phyloP scores from a whole-genome alignment of 2,797 vertebrate genomes.

The Spinus pinus region DNA sequence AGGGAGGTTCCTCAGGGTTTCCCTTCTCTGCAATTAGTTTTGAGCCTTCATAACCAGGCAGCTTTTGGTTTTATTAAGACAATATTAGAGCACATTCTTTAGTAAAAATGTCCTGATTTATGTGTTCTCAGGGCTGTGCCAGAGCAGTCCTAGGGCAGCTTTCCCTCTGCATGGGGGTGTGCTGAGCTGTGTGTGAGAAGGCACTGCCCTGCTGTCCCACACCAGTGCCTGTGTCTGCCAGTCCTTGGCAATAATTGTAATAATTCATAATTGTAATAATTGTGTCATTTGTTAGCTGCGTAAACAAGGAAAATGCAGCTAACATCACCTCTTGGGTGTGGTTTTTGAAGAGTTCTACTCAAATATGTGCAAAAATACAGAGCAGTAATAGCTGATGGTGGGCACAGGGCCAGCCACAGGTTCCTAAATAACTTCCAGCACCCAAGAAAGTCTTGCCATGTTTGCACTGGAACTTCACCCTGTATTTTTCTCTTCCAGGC shows the following conservation, averaged over 20 bases:
- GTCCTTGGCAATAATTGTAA: not conserved
- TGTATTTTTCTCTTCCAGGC: not conserved
- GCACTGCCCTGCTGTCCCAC: not conserved
- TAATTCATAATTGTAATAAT: not conserved
- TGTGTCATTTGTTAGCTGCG: not conserved
- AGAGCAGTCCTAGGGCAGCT: not conserved
- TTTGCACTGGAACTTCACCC: not conserved
- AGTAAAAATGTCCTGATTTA: not conserved
- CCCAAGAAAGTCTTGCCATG: no score
- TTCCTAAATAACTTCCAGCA: not conserved
- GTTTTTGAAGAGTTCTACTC: not conserved
- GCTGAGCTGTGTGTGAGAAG: not conserved
- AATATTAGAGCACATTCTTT: not conserved
- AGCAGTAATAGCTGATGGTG: not conserved
- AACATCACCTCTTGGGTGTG: not conserved
- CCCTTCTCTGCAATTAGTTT: not conserved
- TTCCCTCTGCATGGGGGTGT: not conserved
- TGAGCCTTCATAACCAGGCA: not conserved
- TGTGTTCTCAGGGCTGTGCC: not conserved
- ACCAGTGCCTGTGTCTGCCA: not conserved
- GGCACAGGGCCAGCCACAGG: not conserved
- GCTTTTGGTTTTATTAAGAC: not conserved
- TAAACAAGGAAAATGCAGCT: not conserved
- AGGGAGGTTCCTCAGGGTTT: not conserved
- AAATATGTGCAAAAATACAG: not conserved